Percentiles rank a stretch among this genome's conserved stretches.
Evolutionary conservation across 2,113 vertebrate species (phyloP).

Genomic region (Pseudorhombus dupliciocellatus): DNA sequence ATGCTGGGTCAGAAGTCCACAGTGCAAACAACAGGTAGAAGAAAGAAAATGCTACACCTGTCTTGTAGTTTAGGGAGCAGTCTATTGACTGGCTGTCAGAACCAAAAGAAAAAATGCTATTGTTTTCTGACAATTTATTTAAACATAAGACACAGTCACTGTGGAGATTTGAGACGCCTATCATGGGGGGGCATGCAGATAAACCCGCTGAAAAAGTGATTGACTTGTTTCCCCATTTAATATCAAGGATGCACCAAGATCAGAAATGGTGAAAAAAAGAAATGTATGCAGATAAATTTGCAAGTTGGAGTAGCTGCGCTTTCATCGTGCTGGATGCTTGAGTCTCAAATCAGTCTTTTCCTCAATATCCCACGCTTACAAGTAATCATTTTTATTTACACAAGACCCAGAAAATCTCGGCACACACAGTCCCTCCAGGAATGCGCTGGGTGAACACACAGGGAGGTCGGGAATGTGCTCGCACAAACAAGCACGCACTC

Average conservation of each 20-base stretch:
- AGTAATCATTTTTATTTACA: slow-evolving; percentile 41
- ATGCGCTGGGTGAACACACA: slow-evolving; percentile 26
- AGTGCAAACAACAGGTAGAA: slow-evolving; percentile 61
- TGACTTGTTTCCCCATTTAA: too few relatives aligned
- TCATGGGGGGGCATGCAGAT: too few relatives aligned
- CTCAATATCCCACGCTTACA: slow-evolving; percentile 1
- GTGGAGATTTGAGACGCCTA: neutral
- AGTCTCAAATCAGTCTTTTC: slow-evolving; percentile 31
- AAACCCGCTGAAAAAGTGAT: too few relatives aligned
- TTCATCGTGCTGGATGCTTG: neutral
- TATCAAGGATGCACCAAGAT: too few relatives aligned
- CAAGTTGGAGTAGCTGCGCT: neutral
- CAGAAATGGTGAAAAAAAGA: too few relatives aligned
- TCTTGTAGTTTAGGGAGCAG: slow-evolving; percentile 2
- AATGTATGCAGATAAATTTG: too few relatives aligned
- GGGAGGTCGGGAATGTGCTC: slow-evolving; percentile 28
- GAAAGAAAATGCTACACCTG: slow-evolving; percentile 1
- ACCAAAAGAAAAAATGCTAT: neutral
- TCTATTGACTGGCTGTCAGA: slow-evolving; percentile 5
- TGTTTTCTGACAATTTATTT: neutral
- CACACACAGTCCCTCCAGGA: slow-evolving; percentile 36
- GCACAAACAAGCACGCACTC: slow-evolving; percentile 40
- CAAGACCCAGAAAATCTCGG: slow-evolving; percentile 39
- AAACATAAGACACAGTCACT: neutral
- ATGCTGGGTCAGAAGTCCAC: slow-evolving; percentile 42